These are phyloP conservation scores for Artemia sinica DNA, from an alignment of 2,888 invertebrate genomes.

Conservation along the genomic window DNA sequence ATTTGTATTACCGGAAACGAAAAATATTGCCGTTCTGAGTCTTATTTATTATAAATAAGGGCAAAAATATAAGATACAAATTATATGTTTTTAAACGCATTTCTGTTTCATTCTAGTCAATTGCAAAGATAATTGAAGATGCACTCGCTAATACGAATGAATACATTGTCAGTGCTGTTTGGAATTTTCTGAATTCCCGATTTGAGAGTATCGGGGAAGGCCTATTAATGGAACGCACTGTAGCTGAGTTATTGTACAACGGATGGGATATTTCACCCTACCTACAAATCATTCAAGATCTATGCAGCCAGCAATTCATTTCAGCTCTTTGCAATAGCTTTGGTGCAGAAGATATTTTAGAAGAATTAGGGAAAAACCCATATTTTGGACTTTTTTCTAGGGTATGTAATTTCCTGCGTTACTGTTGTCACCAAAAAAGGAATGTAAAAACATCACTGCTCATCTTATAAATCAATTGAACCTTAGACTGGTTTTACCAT, in stretches of 20 bases:
- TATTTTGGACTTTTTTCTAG: constrained; percentile 1
- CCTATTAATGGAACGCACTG: constrained; percentile 6
- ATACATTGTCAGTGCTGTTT: background rate
- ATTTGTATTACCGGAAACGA: too few relatives aligned
- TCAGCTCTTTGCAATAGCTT: background rate
- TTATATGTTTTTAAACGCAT: too few relatives aligned
- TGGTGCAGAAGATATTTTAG: background rate
- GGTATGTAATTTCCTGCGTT: background rate
- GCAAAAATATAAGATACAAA: too few relatives aligned
- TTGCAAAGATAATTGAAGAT: background rate
- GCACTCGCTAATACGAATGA: background rate
- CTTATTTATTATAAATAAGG: too few relatives aligned
- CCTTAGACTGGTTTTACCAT: too few relatives aligned
- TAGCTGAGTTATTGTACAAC: background rate
- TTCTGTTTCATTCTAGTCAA: background rate
- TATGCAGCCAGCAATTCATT: background rate
- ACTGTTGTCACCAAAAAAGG: too few relatives aligned
- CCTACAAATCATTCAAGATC: constrained; percentile 8
- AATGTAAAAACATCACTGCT: too few relatives aligned
- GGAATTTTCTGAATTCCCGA: background rate
- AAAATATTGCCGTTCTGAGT: too few relatives aligned
- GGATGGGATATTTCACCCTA: constrained; percentile 7
- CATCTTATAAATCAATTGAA: too few relatives aligned
- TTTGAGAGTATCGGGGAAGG: background rate
- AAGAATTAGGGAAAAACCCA: background rate